Percentiles rank a stretch among this genome's conserved stretches.
phyloP scores from a whole-genome alignment of 2,113 vertebrate species.

The Menura novaehollandiae region DNA sequence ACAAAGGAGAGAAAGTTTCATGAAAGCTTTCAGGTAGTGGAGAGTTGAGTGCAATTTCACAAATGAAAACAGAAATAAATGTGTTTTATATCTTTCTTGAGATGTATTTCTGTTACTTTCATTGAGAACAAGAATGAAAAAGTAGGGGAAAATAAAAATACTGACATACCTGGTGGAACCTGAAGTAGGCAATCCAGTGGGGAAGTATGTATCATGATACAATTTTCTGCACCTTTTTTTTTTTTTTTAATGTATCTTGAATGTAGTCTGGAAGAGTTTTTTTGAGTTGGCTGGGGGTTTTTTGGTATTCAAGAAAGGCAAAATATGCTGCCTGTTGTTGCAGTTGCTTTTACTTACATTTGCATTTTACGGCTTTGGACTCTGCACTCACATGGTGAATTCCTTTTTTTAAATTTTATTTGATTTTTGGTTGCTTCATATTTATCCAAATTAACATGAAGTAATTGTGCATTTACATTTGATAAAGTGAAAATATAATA shows the following conservation, averaged over 20 bases:
- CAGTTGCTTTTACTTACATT: background rate
- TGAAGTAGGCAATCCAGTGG: background rate
- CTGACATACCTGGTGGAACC: background rate
- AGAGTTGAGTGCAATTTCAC: background rate
- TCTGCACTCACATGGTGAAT: background rate
- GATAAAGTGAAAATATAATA: background rate
- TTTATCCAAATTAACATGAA: background rate
- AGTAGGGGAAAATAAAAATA: background rate
- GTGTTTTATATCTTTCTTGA: background rate
- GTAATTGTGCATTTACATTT: background rate
- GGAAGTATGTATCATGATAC: background rate
- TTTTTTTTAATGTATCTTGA: background rate
- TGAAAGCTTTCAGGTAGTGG: background rate
- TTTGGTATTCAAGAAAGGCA: background rate
- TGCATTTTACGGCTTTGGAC: background rate
- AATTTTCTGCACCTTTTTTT: background rate
- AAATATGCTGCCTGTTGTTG: background rate
- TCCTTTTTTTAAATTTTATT: background rate
- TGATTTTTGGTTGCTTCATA: background rate
- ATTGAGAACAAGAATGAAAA: background rate
- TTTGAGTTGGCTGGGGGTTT: background rate
- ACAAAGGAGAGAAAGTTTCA: background rate
- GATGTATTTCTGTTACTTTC: background rate
- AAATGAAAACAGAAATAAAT: background rate
- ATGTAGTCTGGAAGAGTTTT: background rate